Evolutionary conservation across 2,888 invertebrate genomes (phyloP), one percentile per base, ranked within the genome.

Genomic region (Mythimna pallens): DNA sequence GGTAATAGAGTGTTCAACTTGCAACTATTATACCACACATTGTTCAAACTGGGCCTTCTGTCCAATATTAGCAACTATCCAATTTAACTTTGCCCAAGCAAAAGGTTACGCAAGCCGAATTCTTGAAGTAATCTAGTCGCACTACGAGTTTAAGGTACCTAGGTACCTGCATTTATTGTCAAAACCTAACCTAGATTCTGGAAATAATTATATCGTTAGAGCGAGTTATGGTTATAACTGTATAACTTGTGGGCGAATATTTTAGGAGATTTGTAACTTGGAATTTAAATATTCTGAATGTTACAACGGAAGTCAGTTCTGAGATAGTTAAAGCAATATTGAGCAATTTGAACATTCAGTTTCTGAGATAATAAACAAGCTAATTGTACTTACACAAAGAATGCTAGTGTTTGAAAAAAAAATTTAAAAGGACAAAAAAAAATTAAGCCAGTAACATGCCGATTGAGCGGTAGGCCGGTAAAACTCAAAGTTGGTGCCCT

Each of bases 81-180:
- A 30, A 62, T 57, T 70, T 34, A 57, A 65, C 70, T 76, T 66
- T 66, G 67, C 62, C 68, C 76, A 70, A 72, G 72, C 73, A 25
- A 47, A 72, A 76, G 57, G 65, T 85, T 81, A 61, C 82, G 84
- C 73, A 86, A 86, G 64, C 65, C 59, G 62, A 86, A 86, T 86
- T 83, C 86, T 81, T 70, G 71, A 67, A 67, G 76, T 71, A 65
- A 71, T 72, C 64, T 84, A 70, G 76, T 73, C 68, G 65, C 43
- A 61, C 76, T 72, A 79, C 57, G 12, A 54, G 64, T 59, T 63
- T 30, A 12, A 40, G n/a, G 40, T 66, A 69, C 14, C 9, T n/a
- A 64, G n/a, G 55, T 76, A 70, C 73, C 67, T 78, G 72, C 47
- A 66, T 74, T 76, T 70, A 73, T 82, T 84, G 84, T 84, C 84